Evolutionary conservation across 1,140 invertebrate genomes (phyloP).

Genomic region (Ceratitis capitata): DNA sequence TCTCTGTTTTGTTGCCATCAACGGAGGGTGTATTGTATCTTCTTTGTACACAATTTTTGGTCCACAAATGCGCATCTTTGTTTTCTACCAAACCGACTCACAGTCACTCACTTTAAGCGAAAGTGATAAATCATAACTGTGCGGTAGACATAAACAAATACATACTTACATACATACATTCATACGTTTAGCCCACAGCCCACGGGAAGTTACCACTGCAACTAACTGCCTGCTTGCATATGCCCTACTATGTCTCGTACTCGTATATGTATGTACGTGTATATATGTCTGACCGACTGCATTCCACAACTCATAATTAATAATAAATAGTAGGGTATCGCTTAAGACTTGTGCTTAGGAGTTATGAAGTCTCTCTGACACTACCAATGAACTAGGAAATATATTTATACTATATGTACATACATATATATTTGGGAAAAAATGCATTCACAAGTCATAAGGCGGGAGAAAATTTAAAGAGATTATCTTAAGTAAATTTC

Average conservation of each 20-base stretch:
- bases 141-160: not conserved
- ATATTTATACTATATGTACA: too few species aligned
- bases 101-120: not conserved
- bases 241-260: not conserved
- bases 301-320: conserved; percentile 3
- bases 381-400: too few species aligned
- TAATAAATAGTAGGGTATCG: not conserved
- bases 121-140: not conserved
- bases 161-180: too few species aligned
- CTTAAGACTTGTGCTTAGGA: too few species aligned
- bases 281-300: not conserved
- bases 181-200: not conserved
- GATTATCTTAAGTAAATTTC: not conserved
- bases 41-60: not conserved
- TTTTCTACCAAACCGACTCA: not conserved
- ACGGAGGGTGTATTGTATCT: not conserved
- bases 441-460: not conserved
- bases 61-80: not conserved
- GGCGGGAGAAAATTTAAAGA: not conserved
- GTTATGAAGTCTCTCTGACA: not conserved
- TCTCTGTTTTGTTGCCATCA: not conserved
- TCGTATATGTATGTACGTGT: not conserved
- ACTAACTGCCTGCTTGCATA: not conserved
- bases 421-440: not conserved
- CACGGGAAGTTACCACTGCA: not conserved